phyloP scores from a whole-genome alignment of 2,797 vertebrate genomes.

The Karalla daura region DNA sequence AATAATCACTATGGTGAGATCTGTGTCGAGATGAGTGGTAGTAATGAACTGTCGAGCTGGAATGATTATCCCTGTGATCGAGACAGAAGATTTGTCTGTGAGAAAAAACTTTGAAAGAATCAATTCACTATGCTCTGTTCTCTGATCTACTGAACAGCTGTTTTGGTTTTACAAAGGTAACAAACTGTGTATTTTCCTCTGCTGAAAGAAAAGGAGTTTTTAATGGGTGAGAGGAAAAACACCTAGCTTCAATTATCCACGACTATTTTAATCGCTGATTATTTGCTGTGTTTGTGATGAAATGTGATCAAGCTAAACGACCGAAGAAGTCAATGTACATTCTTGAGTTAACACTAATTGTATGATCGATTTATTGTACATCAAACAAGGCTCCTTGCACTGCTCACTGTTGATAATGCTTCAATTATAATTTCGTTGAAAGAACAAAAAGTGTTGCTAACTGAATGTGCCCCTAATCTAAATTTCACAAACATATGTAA shows the following conservation, averaged over 20 bases:
- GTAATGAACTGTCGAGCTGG: background rate
- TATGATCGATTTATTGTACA: too few relatives aligned
- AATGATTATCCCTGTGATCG: background rate
- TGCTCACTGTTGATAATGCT: too few relatives aligned
- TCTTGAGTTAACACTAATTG: too few relatives aligned
- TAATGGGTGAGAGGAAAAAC: background rate
- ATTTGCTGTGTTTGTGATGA: background rate
- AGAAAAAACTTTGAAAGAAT: constrained; percentile 2
- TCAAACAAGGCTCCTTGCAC: too few relatives aligned
- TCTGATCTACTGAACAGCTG: background rate
- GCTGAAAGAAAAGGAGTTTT: background rate
- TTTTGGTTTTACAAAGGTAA: background rate
- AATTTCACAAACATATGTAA: too few relatives aligned
- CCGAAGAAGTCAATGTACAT: background rate
- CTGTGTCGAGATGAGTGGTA: background rate
- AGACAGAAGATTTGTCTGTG: background rate
- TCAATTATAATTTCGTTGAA: too few relatives aligned
- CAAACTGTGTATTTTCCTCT: background rate
- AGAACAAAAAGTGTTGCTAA: too few relatives aligned
- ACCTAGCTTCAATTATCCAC: background rate
- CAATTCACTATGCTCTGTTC: rapidly evolving
- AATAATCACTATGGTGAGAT: rapidly evolving
- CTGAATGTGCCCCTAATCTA: too few relatives aligned
- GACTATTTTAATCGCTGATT: background rate
- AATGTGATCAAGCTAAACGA: background rate